Percentiles rank a stretch among this genome's conserved stretches.
Evolutionary conservation across 1,140 invertebrate species (phyloP).

Genomic region (Heterodera schachtii): DNA sequence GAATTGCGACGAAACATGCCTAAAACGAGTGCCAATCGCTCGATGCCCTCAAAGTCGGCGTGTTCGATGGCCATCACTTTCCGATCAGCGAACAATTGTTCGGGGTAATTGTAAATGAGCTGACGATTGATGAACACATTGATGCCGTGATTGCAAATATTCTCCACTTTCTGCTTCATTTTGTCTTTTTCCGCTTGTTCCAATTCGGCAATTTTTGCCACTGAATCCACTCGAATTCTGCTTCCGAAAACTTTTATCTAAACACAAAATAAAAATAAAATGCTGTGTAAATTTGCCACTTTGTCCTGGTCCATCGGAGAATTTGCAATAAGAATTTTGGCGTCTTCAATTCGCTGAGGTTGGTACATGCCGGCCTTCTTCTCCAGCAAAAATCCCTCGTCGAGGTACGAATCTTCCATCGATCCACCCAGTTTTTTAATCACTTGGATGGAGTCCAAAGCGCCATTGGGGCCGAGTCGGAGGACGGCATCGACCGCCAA

Average conservation of each 20-base stretch:
- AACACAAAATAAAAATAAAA: constrained; percentile 22
- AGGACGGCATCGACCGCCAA: constrained; percentile 92
- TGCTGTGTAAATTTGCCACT: constrained; percentile 70
- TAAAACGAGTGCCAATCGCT: constrained; percentile 91
- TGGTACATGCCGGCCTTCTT: constrained; percentile 90
- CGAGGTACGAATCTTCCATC: constrained; percentile 90
- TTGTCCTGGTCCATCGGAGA: constrained; percentile 99
- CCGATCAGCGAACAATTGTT: constrained; percentile 97
- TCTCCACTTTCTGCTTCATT: constrained; percentile 95
- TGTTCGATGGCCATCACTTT: constrained; percentile 99
- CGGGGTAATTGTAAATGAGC: constrained; percentile 99
- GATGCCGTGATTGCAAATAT: constrained; percentile 90
- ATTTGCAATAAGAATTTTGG: constrained; percentile 97
- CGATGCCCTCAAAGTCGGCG: constrained; percentile 98
- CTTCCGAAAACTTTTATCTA: constrained; percentile 83
- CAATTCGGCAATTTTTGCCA: constrained; percentile 95
- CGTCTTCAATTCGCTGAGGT: constrained; percentile 85
- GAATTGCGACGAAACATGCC: no score
- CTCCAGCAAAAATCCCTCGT: constrained; percentile 95
- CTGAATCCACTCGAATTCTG: constrained; percentile 91
- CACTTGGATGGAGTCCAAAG: constrained; percentile 92
- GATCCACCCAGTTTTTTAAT: constrained; percentile 93
- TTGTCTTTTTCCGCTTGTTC: constrained; percentile 98
- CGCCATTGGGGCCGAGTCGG: constrained; percentile 89
- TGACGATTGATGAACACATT: constrained; percentile 99